A percentile compares a stretch with the other conserved stretches of the same genome.
phyloP scores from a whole-genome alignment of 1,140 invertebrate genomes.

The Carcinoscorpius rotundicauda region DNA sequence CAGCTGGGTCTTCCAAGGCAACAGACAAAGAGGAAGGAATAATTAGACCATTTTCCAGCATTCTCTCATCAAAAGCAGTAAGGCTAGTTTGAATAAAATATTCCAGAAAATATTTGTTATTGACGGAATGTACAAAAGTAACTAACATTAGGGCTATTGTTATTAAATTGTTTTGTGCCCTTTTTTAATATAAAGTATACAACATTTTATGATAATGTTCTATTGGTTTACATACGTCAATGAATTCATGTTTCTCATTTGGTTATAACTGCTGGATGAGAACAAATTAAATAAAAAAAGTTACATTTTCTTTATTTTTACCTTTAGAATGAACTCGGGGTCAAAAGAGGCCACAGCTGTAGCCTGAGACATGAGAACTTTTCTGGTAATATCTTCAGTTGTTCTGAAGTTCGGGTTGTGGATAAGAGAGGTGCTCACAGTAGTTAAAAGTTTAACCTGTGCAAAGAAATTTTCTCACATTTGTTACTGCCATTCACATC shows the following conservation, averaged over 20 bases:
- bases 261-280: too few species aligned
- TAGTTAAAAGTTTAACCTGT: conserved; percentile 26
- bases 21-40: too few species aligned
- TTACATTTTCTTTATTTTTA: conserved; percentile 18
- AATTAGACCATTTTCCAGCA: too few species aligned
- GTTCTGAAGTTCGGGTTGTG: conserved; percentile 32
- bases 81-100: too few species aligned
- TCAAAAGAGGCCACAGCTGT: conserved; percentile 30
- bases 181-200: background rate
- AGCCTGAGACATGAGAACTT: conserved; percentile 24
- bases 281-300: background rate
- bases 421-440: conserved; percentile 33
- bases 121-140: too few species aligned
- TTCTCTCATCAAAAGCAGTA: too few species aligned
- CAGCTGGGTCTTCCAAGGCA: too few species aligned
- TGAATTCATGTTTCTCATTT: conserved; percentile 2
- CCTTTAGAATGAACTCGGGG: conserved; percentile 39
- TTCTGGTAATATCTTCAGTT: conserved; percentile 25
- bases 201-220: background rate
- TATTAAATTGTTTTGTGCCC: background rate
- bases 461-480: too few species aligned
- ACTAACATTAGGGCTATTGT: background rate
- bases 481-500: too few species aligned
- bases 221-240: too few species aligned
- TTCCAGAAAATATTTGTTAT: too few species aligned